phyloP scores from a whole-genome alignment of 2,113 vertebrate species.

The Elephantulus edwardii region DNA sequence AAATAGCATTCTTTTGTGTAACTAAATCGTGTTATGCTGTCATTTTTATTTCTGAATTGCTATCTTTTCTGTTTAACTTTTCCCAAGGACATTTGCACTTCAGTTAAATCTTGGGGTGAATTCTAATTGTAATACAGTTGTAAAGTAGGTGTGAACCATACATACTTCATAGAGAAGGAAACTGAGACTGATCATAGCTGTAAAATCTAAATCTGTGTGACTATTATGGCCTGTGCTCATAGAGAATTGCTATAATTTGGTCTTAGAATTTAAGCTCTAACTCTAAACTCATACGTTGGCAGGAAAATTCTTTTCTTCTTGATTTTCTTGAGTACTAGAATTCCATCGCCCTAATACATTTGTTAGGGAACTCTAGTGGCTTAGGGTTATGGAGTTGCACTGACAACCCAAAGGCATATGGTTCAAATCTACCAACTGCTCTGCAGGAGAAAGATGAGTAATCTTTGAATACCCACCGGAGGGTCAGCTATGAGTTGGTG shows the following conservation, averaged over 20 bases:
- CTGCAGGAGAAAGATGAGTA: too few species aligned
- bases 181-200: slow-evolving; percentile 10
- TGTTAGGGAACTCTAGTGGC: too few species aligned
- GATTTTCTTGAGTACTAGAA: neutral
- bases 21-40: neutral
- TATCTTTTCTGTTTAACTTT: neutral
- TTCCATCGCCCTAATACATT: neutral
- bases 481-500: too few species aligned
- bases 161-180: neutral
- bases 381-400: too few species aligned
- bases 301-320: neutral
- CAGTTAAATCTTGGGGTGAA: neutral
- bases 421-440: too few species aligned
- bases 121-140: neutral
- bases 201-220: neutral
- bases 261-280: neutral
- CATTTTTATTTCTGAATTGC: slow-evolving; percentile 4
- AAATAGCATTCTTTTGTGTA: slow-evolving; percentile 1
- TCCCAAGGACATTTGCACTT: neutral
- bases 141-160: neutral
- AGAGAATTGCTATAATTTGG: neutral
- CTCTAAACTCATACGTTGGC: neutral
- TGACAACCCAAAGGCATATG: too few species aligned
- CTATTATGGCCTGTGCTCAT: neutral
- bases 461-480: too few species aligned